Percentiles rank a stretch among this genome's conserved stretches.
These are phyloP conservation scores for Telenomus remus DNA, from an alignment of 1,140 invertebrate species.

Conservation along the genomic window DNA sequence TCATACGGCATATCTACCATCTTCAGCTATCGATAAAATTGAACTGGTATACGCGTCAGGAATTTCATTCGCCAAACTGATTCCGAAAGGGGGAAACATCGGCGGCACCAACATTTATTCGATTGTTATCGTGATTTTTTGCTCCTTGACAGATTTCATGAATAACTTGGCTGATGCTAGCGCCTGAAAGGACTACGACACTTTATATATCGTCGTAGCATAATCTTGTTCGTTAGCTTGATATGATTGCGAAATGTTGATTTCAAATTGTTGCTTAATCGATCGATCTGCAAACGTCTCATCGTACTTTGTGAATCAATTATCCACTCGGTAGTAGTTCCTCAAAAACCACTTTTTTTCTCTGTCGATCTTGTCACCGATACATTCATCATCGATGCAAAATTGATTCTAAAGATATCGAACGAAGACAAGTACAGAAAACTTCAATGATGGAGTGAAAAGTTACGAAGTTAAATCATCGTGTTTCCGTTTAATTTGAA, in stretches of 20 bases:
- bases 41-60: constrained; percentile 47
- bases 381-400: too few relatives aligned
- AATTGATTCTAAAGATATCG: too few relatives aligned
- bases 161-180: constrained; percentile 31
- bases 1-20: constrained; percentile 46
- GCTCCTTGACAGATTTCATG: constrained; percentile 48
- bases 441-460: not conserved
- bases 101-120: constrained; percentile 26
- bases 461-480: constrained; percentile 3
- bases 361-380: too few relatives aligned
- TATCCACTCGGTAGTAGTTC: too few relatives aligned
- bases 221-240: too few relatives aligned
- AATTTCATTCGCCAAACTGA: constrained; percentile 29
- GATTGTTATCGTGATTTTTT: constrained; percentile 39
- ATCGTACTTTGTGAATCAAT: too few relatives aligned
- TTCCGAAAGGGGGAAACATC: constrained; percentile 17
- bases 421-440: not conserved
- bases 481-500: constrained; percentile 17
- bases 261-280: too few relatives aligned
- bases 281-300: too few relatives aligned
- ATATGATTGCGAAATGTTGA: too few relatives aligned
- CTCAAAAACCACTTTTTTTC: too few relatives aligned
- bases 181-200: constrained; percentile 10
- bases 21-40: constrained; percentile 54
- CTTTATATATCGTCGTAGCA: constrained; percentile 3